These are phyloP conservation scores for Trichacis sp. DNA, from an alignment of 2,888 invertebrate genomes.

Conservation along the genomic window DNA sequence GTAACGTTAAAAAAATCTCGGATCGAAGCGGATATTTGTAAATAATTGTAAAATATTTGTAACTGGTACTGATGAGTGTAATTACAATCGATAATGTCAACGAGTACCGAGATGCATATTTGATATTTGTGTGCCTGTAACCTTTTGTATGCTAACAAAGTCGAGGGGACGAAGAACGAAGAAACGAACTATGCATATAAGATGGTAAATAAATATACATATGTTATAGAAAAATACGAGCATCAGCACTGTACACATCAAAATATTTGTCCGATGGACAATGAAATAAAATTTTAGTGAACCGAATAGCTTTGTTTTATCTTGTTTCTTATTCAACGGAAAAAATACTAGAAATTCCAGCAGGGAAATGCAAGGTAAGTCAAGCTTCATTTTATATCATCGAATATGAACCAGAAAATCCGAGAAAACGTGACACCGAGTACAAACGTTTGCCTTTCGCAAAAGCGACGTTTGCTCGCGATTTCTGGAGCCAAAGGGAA, in stretches of 20 bases:
- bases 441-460: neutral
- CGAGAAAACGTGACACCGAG: neutral
- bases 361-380: no score
- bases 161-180: slow-evolving; percentile 52
- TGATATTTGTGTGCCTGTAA: slow-evolving; percentile 69
- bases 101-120: slow-evolving; percentile 63
- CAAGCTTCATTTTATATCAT: no score
- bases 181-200: slow-evolving; percentile 59
- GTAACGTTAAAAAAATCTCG: slow-evolving; percentile 50
- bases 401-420: neutral
- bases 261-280: slow-evolving; percentile 57
- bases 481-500: neutral
- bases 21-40: slow-evolving; percentile 46
- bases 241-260: slow-evolving; percentile 57
- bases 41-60: slow-evolving; percentile 58
- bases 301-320: slow-evolving; percentile 42
- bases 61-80: slow-evolving; percentile 61
- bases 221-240: slow-evolving; percentile 50
- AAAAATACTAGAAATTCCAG: neutral
- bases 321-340: neutral
- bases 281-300: slow-evolving; percentile 67
- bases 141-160: slow-evolving; percentile 67
- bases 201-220: slow-evolving; percentile 51
- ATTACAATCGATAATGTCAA: slow-evolving; percentile 62
- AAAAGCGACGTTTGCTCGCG: slow-evolving; percentile 2